These are phyloP conservation scores for Ceratotherium simum DNA, from an alignment of 2,113 vertebrate species.

Conservation along the genomic window DNA sequence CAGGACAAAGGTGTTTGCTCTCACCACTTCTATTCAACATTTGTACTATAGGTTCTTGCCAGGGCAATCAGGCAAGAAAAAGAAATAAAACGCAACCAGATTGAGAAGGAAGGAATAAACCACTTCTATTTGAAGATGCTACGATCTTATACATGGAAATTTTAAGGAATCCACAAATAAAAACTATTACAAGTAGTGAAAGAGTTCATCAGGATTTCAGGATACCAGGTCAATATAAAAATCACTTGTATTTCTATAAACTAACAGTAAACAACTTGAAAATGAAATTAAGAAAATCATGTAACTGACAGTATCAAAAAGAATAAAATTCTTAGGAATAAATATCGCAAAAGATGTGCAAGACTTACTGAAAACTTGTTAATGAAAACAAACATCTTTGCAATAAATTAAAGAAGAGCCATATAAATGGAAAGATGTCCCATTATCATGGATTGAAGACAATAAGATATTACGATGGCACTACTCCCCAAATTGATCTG, in stretches of 20 bases:
- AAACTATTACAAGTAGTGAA: background rate
- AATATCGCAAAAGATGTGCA: background rate
- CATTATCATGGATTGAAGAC: background rate
- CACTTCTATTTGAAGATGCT: background rate
- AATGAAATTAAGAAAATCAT: background rate
- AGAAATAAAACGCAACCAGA: background rate
- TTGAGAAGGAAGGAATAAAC: background rate
- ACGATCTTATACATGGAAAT: background rate
- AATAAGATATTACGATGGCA: background rate
- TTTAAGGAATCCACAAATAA: background rate
- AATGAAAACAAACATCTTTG: background rate
- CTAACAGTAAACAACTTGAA: background rate
- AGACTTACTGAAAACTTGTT: background rate
- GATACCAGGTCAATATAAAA: background rate
- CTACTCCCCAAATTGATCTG: background rate
- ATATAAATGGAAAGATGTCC: background rate
- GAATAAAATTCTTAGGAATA: background rate
- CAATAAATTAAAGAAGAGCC: background rate
- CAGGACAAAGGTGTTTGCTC: background rate
- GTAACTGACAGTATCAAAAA: background rate
- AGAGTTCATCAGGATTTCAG: background rate
- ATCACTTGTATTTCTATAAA: background rate
- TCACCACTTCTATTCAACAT: background rate
- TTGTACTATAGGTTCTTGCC: background rate
- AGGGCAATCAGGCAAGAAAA: background rate